Evolutionary conservation across 2,888 invertebrate genomes (phyloP).

Genomic region (Gasteruption jaculator): DNA sequence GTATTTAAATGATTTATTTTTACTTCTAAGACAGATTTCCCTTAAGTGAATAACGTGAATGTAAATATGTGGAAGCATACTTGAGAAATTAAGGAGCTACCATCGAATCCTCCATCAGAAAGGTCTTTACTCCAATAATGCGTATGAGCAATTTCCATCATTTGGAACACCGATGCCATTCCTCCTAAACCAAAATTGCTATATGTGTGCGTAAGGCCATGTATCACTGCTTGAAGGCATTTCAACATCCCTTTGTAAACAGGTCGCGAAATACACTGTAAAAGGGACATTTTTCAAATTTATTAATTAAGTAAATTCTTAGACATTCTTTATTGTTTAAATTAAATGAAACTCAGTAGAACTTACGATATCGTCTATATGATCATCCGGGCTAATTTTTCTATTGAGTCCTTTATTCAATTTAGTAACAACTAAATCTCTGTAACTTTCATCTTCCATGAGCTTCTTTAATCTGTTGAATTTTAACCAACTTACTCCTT

Average conservation of each 20-base stretch:
- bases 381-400: constrained; percentile 92
- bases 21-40: too few species aligned
- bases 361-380: constrained; percentile 95
- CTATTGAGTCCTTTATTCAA: constrained; percentile 89
- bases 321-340: neutral
- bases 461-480: constrained; percentile 87
- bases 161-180: constrained; percentile 94
- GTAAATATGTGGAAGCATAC: constrained; percentile 30
- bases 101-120: constrained; percentile 55
- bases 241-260: constrained; percentile 97
- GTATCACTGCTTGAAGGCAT: constrained; percentile 81
- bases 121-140: constrained; percentile 94
- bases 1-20: too few species aligned
- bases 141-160: constrained; percentile 97
- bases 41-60: too few species aligned
- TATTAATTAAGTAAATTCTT: neutral
- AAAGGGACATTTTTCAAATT: constrained; percentile 21
- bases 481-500: constrained; percentile 96
- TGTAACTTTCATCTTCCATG: constrained; percentile 98
- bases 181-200: constrained; percentile 93
- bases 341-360: neutral
- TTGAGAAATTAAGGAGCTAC: constrained; percentile 54
- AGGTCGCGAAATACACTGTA: constrained; percentile 79
- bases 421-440: constrained; percentile 92
- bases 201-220: constrained; percentile 88